phyloP scores from a whole-genome alignment of 2,113 vertebrate genomes.

The Cinclus mexicanus region DNA sequence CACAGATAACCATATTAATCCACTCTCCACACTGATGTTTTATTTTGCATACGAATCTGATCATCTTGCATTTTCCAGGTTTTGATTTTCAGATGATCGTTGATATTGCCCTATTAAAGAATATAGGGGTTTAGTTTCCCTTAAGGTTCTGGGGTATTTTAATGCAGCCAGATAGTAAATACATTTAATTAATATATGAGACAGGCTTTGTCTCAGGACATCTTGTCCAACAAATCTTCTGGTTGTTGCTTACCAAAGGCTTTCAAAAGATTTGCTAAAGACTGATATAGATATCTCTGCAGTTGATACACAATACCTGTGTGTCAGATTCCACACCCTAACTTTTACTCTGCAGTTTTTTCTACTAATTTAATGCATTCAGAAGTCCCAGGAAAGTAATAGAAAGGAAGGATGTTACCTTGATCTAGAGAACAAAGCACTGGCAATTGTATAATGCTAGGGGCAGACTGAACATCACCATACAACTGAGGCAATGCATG shows the following conservation, averaged over 20 bases:
- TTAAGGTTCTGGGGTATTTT: neutral
- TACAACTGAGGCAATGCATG: neutral
- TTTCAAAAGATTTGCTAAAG: neutral
- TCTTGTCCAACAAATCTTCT: slow-evolving; percentile 2
- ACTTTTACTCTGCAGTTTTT: neutral
- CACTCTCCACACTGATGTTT: slow-evolving; percentile 53
- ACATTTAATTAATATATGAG: slow-evolving; percentile 38
- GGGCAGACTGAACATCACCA: neutral
- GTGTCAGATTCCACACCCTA: neutral
- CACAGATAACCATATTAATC: slow-evolving; percentile 72
- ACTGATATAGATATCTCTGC: neutral
- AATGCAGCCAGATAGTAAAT: neutral
- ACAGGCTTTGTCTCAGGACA: neutral
- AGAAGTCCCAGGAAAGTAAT: neutral
- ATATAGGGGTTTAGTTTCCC: slow-evolving; percentile 36
- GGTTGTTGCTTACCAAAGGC: neutral
- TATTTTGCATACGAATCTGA: slow-evolving; percentile 74
- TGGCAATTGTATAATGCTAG: neutral
- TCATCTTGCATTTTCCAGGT: slow-evolving; percentile 64
- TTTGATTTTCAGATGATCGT: slow-evolving; percentile 70
- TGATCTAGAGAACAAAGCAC: neutral
- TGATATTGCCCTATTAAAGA: slow-evolving; percentile 46
- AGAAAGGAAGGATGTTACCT: neutral
- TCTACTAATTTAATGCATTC: neutral
- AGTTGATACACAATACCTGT: neutral